Percentiles rank a stretch among this genome's conserved stretches.
Evolutionary conservation across 2,888 invertebrate species (phyloP).

Genomic region (Lycaena phlaeas): DNA sequence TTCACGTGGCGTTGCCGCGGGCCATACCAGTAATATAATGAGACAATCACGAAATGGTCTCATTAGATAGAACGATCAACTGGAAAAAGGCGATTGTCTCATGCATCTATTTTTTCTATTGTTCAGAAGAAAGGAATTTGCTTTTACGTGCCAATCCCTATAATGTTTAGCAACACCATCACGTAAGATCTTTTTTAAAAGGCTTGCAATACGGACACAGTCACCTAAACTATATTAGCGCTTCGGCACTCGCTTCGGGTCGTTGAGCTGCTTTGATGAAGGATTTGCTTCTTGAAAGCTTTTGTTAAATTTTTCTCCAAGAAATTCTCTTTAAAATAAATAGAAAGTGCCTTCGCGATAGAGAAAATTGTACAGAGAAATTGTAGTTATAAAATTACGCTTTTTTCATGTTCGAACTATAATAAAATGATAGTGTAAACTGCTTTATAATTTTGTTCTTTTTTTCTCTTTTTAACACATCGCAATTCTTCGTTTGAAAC

Average conservation of each 20-base stretch:
- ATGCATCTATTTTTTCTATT: too few species aligned
- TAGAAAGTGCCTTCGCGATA: conserved; percentile 30
- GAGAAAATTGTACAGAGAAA: conserved; percentile 30
- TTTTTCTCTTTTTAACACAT: too few species aligned
- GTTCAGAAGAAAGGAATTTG: too few species aligned
- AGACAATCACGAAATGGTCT: too few species aligned
- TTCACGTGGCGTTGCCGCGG: too few species aligned
- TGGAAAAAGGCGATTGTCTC: too few species aligned
- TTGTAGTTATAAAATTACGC: conserved; percentile 24
- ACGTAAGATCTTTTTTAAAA: conserved; percentile 25
- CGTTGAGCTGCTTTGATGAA: conserved; percentile 58
- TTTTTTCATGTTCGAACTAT: conserved; percentile 8
- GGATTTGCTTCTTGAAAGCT: conserved; percentile 61
- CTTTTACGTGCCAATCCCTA: conserved; percentile 15
- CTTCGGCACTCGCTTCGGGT: conserved; percentile 43
- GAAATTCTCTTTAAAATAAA: conserved; percentile 47
- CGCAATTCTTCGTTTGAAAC: too few species aligned
- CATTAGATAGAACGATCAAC: too few species aligned
- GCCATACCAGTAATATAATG: too few species aligned
- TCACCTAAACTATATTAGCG: conserved; percentile 53
- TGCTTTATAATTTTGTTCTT: neutral
- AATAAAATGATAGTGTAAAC: neutral
- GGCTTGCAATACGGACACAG: conserved; percentile 28
- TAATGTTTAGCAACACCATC: conserved; percentile 26
- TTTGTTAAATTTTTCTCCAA: conserved; percentile 48